Evolutionary conservation across 2,888 invertebrate genomes (phyloP).

Genomic region (Drosophila imparisetae): DNA sequence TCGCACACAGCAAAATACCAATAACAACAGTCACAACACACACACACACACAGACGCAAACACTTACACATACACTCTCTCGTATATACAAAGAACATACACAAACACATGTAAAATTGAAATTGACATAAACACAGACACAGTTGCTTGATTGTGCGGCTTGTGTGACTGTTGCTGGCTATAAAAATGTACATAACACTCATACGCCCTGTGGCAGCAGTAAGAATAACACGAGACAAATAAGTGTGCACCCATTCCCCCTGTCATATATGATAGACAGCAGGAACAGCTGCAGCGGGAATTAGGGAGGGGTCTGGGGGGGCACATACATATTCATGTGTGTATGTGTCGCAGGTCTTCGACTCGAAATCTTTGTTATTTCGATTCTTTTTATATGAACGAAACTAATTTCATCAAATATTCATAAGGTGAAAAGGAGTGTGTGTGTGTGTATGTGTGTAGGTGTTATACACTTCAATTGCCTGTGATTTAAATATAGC

Average conservation of each 20-base stretch:
- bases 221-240: constrained; percentile 41
- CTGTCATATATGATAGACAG: constrained; percentile 3
- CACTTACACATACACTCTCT: constrained; percentile 2
- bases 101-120: constrained; percentile 66
- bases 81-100: not conserved
- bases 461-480: not conserved
- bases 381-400: constrained; percentile 53
- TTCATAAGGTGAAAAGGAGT: constrained; percentile 31
- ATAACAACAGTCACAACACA: constrained; percentile 19
- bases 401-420: constrained; percentile 58
- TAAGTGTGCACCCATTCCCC: constrained; percentile 15
- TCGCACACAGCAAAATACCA: constrained; percentile 16
- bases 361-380: constrained; percentile 44
- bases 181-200: constrained; percentile 69
- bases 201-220: constrained; percentile 72
- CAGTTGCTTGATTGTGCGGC: constrained; percentile 68
- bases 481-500: constrained; percentile 36
- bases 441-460: not conserved
- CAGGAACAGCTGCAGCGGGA: constrained; percentile 2
- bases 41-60: constrained; percentile 1
- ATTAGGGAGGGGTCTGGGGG: not conserved
- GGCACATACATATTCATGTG: not conserved
- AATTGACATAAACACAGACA: constrained; percentile 70
- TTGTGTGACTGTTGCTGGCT: constrained; percentile 70
- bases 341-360: constrained; percentile 30